Evolutionary conservation across 2,113 vertebrate species (phyloP), one percentile per base, ranked within the genome.

Genomic region (Odobenus rosmarus): DNA sequence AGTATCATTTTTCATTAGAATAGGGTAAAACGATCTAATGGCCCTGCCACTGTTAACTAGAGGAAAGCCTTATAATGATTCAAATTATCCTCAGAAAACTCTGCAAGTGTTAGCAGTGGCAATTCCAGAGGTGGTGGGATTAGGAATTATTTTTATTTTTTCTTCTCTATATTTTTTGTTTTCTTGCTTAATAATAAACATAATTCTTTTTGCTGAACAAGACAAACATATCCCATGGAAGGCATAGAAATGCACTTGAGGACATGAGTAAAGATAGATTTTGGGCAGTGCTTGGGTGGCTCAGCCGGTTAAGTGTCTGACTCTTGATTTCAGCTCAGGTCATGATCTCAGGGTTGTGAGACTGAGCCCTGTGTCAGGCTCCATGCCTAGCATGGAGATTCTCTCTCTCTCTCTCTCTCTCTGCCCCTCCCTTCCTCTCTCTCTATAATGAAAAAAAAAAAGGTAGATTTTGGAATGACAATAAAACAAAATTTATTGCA

Each of bases 101-200:
- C 83, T 71, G 61, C 33, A 83, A 39, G 82, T 90, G 12, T 62
- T 49, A 93, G 33, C 64, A 71, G 31, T 90, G n/a, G 62, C 84
- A 67, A 96, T 95, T 77, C 31, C 36, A 83, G 74, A 96, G 19
- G 36, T 11, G 15, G 18, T 59, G 6, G 51, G 4, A 49, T 77
- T 88, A 61, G 72, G 28, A 59, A 19, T 95, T 90, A 80, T 81
- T 96, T 95, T 90, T 89, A 83, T 46, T 84, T 88, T 92, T 96
- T 36, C 7, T 90, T 90, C 12, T 90, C n/a, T 77, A 4, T 62
- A 84, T 83, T 76, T 97, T 93, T 49, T 76, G 23, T 39, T 93
- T 83, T 49, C 61, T 86, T 77, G 33, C 57, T 95, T 92, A 84
- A 81, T 67, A 72, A 85, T 62, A 55, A 57, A 61, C 9, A 61